phyloP scores from a whole-genome alignment of 2,888 invertebrate species.

The Zygogramma bicolorata region DNA sequence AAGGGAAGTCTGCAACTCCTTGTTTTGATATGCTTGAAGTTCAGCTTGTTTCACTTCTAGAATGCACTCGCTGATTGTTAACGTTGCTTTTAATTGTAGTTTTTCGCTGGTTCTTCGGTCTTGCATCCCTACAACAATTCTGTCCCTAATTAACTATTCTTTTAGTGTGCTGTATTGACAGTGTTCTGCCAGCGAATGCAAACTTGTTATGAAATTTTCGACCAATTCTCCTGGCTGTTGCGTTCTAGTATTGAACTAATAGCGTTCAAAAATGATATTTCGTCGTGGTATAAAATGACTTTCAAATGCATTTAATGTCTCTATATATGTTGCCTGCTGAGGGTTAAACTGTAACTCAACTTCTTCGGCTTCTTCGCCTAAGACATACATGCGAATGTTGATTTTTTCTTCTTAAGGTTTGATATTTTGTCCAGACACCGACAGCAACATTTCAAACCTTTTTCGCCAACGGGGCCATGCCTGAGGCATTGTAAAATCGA shows the following conservation, averaged over 20 bases:
- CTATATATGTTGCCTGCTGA: too few species aligned
- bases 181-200: slow-evolving; percentile 5
- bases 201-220: not conserved
- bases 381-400: slow-evolving; percentile 45
- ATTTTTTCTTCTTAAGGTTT: slow-evolving; percentile 41
- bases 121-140: slow-evolving; percentile 51
- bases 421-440: slow-evolving; percentile 9
- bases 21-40: slow-evolving; percentile 31
- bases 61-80: slow-evolving; percentile 21
- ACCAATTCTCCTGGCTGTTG: too few species aligned
- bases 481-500: slow-evolving; percentile 4
- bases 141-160: slow-evolving; percentile 52
- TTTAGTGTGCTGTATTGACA: slow-evolving; percentile 33
- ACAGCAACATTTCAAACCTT: slow-evolving; percentile 17
- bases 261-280: too few species aligned
- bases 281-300: too few species aligned
- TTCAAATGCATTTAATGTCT: too few species aligned
- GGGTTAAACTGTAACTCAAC: not conserved
- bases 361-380: slow-evolving; percentile 48
- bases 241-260: too few species aligned
- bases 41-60: slow-evolving; percentile 34
- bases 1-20: slow-evolving; percentile 11
- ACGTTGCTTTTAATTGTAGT: slow-evolving; percentile 34
- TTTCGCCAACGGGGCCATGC: slow-evolving; percentile 24
- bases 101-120: slow-evolving; percentile 46